Evolutionary conservation across 2,113 vertebrate species (phyloP).

Genomic region (Pelmatolapia mariae): DNA sequence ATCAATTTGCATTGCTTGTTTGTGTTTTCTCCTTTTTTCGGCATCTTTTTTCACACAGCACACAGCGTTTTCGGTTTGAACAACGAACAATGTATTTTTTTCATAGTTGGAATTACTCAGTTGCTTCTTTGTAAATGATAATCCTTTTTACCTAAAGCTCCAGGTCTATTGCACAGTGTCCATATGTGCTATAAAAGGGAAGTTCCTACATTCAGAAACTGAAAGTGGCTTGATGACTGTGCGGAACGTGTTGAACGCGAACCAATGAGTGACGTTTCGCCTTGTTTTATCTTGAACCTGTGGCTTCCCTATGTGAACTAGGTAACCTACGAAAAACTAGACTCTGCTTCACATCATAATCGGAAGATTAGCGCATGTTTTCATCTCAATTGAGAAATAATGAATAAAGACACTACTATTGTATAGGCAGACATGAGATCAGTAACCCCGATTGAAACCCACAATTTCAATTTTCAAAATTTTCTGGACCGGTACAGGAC

Average conservation of each 20-base stretch:
- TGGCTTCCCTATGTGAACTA: neutral
- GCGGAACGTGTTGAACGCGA: neutral
- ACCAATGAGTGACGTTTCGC: neutral
- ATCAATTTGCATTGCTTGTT: accelerated
- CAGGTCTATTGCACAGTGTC: neutral
- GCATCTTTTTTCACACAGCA: neutral
- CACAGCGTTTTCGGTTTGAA: neutral
- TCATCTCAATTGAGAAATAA: neutral
- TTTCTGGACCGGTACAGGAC: accelerated
- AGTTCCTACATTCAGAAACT: neutral
- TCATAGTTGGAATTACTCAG: neutral
- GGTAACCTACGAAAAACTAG: neutral
- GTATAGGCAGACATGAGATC: neutral
- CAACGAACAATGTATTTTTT: neutral
- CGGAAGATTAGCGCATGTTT: neutral
- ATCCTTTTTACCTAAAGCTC: neutral
- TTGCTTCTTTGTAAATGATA: neutral
- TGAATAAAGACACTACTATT: neutral
- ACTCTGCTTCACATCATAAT: neutral
- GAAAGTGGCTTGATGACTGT: neutral
- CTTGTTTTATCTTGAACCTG: neutral
- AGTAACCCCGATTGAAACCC: neutral
- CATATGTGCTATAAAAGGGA: neutral
- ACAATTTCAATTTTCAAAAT: neutral
- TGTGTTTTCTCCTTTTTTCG: accelerated